Conservation (phyloP, 2,797 vertebrate species). For the Labroides dimidiatus region DNA sequence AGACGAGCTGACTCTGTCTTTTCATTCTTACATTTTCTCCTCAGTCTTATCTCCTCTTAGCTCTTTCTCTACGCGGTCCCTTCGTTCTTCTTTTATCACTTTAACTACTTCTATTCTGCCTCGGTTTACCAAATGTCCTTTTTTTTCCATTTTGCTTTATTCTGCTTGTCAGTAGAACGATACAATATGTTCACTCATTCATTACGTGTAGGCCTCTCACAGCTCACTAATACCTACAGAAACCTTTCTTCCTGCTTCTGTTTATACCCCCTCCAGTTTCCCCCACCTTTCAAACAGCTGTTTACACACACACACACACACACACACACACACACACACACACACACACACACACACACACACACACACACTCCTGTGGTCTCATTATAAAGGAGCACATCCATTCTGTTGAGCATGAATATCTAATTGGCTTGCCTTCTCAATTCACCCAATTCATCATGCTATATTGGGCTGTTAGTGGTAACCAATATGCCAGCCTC, state of each 20-base stretch:
- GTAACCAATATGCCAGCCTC: conserved; percentile 69
- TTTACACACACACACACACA: conserved; percentile 27
- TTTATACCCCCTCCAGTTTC: neutral
- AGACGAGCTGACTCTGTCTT: conserved; percentile 36
- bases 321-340: conserved; percentile 6
- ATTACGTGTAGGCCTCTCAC: conserved; percentile 23
- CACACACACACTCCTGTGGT: conserved; percentile 34
- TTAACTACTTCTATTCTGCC: neutral
- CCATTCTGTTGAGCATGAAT: conserved; percentile 80
- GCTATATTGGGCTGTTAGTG: conserved; percentile 78
- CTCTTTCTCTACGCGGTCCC: neutral
- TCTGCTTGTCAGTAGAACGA: neutral
- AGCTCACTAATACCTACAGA: conserved; percentile 22
- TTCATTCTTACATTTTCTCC: conserved; percentile 20
- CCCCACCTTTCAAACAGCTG: conserved; percentile 36
- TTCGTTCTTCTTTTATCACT: conserved; percentile 3
- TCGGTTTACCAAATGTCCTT: neutral
- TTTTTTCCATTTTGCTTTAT: neutral
- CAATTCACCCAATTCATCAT: conserved; percentile 79
- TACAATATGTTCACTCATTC: conserved; percentile 8
- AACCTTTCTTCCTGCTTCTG: neutral
- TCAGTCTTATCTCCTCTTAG: neutral
- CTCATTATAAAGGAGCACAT: conserved; percentile 72
- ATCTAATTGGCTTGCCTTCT: conserved; percentile 78
- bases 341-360: conserved; percentile 50